Percentiles rank a stretch among this genome's conserved stretches.
Conservation (phyloP, 2,888 invertebrate genomes). For the Stratiomys singularior region DNA sequence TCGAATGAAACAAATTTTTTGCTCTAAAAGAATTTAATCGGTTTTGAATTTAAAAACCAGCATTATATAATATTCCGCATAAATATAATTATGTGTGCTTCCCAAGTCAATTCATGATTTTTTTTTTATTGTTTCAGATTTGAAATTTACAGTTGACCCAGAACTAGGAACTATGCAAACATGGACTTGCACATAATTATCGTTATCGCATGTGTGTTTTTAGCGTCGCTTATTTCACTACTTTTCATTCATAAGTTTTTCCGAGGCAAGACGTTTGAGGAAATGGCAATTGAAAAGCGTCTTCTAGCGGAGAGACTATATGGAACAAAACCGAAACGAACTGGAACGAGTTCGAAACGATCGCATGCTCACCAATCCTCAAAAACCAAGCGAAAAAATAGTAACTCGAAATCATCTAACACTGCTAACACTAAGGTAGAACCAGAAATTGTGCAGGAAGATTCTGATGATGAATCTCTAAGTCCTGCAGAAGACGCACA, state of each 20-base stretch:
- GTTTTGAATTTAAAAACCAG: too few relatives aligned
- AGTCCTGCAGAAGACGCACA: slow-evolving; percentile 79
- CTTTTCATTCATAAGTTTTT: slow-evolving; percentile 65
- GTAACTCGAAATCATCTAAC: slow-evolving; percentile 52
- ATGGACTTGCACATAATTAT: slow-evolving; percentile 65
- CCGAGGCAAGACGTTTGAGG: slow-evolving; percentile 65
- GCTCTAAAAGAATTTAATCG: too few relatives aligned
- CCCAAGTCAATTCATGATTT: too few relatives aligned
- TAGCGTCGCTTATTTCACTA: slow-evolving; percentile 63
- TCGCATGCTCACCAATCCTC: slow-evolving; percentile 57
- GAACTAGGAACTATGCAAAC: slow-evolving; percentile 48
- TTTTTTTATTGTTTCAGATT: slow-evolving; percentile 21
- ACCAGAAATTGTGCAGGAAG: slow-evolving; percentile 56
- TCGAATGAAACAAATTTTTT: too few relatives aligned
- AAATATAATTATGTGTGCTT: too few relatives aligned
- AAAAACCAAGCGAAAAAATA: slow-evolving; percentile 54
- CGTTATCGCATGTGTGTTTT: slow-evolving; percentile 64
- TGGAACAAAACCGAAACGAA: slow-evolving; percentile 58
- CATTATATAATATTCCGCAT: too few relatives aligned
- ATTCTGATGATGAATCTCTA: slow-evolving; percentile 61
- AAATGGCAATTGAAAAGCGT: slow-evolving; percentile 64
- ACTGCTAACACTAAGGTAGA: slow-evolving; percentile 62
- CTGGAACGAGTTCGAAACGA: slow-evolving; percentile 45
- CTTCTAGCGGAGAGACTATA: slow-evolving; percentile 64
- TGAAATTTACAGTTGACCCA: slow-evolving; percentile 36